Evolutionary conservation across 53 echinoderm and acorn worm genomes (phyloP).

Genomic region (Crossaster papposus): DNA sequence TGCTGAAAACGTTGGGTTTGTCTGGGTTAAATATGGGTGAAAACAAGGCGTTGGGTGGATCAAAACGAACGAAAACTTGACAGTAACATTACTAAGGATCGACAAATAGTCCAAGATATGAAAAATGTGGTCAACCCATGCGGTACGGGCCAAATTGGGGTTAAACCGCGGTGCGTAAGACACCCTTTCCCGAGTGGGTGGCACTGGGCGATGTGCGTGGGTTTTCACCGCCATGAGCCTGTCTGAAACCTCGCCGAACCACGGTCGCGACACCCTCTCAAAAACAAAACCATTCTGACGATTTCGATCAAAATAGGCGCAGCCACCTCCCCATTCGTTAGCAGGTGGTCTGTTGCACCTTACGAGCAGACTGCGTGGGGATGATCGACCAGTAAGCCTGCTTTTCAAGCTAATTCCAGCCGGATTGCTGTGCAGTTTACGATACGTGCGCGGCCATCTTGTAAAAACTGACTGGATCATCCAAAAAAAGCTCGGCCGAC

Average conservation of each 20-base stretch:
- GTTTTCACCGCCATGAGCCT: not conserved
- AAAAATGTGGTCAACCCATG: not conserved
- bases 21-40: not conserved
- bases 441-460: conserved; percentile 48
- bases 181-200: conserved; percentile 9
- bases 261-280: conserved; percentile 6
- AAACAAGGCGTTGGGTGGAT: not conserved
- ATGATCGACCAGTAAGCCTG: not conserved
- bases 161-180: not conserved
- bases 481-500: conserved; percentile 31
- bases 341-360: not conserved
- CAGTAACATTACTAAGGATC: not conserved
- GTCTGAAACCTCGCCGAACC: conserved; percentile 1
- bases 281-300: conserved; percentile 44
- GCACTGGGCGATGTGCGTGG: conserved; percentile 34
- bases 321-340: conserved; percentile 34
- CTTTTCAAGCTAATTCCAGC: conserved; percentile 26
- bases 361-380: not conserved
- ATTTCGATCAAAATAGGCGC: conserved; percentile 7
- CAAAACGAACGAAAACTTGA: conserved; percentile 34
- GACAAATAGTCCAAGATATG: not conserved
- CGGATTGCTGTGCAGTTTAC: conserved; percentile 20
- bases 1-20: not conserved
- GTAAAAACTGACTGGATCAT: not conserved
- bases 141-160: not conserved